Evolutionary conservation across 2,113 vertebrate species (phyloP).

Genomic region (Sakesphorus luctuosus): DNA sequence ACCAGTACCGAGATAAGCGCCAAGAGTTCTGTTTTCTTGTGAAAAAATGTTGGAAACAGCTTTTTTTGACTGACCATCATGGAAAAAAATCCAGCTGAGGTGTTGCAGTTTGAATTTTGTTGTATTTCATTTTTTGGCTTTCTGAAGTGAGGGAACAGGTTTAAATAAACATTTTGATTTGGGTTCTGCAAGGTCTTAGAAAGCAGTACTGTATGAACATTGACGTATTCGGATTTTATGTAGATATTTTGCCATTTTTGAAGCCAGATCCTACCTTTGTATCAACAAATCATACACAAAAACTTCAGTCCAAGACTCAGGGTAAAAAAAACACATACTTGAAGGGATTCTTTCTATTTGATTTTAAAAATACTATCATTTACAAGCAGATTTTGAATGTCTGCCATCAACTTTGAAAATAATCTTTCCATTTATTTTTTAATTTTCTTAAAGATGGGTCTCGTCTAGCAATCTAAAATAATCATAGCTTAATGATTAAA

Average conservation of each 20-base stretch:
- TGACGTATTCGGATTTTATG: conserved; percentile 49
- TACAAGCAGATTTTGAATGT: conserved; percentile 55
- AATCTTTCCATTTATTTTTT: conserved; percentile 22
- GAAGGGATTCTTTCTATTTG: conserved; percentile 62
- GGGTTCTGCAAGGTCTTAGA: conserved; percentile 46
- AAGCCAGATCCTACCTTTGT: conserved; percentile 65
- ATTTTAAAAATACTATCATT: conserved; percentile 61
- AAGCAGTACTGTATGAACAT: conserved; percentile 65
- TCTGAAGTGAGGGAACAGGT: conserved; percentile 55
- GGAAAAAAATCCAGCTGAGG: conserved; percentile 54
- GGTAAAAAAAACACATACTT: conserved; percentile 63
- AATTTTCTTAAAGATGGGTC: conserved; percentile 28
- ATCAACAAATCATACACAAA: conserved; percentile 67
- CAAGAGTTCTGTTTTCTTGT: not conserved
- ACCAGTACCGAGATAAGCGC: not conserved
- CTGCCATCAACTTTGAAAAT: conserved; percentile 53
- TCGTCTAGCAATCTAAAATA: conserved; percentile 17
- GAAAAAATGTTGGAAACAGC: conserved; percentile 14
- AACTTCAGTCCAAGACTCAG: conserved; percentile 49
- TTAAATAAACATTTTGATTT: conserved; percentile 75
- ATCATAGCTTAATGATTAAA: not conserved
- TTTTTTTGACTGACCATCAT: conserved; percentile 19
- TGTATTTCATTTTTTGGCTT: conserved; percentile 62
- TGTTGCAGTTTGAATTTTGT: conserved; percentile 65
- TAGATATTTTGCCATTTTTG: conserved; percentile 55